Percentiles rank a stretch among this genome's conserved stretches.
Conservation (phyloP, 2,888 invertebrate species). For the Reticulitermes lucifugus region DNA sequence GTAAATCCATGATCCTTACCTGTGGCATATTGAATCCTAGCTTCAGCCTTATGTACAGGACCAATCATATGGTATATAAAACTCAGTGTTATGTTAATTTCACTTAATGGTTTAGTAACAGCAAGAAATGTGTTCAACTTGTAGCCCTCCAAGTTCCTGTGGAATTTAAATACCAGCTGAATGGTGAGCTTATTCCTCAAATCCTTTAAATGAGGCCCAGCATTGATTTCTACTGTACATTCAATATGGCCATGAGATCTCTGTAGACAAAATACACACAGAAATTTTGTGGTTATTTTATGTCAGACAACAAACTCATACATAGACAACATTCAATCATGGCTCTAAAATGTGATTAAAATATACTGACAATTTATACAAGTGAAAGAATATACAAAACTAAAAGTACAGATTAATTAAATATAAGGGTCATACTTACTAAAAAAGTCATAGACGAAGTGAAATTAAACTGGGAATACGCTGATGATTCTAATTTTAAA, state of each 20-base stretch:
- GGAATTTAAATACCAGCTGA: conserved; percentile 71
- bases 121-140: conserved; percentile 73
- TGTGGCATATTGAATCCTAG: conserved; percentile 69
- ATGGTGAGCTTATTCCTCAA: conserved; percentile 73
- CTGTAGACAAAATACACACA: conserved; percentile 63
- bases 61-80: conserved; percentile 68
- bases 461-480: conserved; percentile 81
- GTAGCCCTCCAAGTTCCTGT: conserved; percentile 72
- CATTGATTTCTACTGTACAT: conserved; percentile 76
- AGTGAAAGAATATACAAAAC: no score
- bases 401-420: no score
- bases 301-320: no score
- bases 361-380: no score
- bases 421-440: conserved; percentile 63
- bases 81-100: conserved; percentile 73
- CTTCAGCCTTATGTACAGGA: conserved; percentile 67
- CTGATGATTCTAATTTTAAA: conserved; percentile 77
- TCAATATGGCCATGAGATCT: conserved; percentile 80
- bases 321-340: no score
- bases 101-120: conserved; percentile 73
- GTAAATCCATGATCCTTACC: conserved; percentile 58
- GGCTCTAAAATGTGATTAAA: no score
- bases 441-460: conserved; percentile 73
- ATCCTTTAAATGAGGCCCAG: conserved; percentile 70
- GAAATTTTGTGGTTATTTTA: no score